Conservation (phyloP, 2,113 vertebrate genomes). For the Lota lota region DNA sequence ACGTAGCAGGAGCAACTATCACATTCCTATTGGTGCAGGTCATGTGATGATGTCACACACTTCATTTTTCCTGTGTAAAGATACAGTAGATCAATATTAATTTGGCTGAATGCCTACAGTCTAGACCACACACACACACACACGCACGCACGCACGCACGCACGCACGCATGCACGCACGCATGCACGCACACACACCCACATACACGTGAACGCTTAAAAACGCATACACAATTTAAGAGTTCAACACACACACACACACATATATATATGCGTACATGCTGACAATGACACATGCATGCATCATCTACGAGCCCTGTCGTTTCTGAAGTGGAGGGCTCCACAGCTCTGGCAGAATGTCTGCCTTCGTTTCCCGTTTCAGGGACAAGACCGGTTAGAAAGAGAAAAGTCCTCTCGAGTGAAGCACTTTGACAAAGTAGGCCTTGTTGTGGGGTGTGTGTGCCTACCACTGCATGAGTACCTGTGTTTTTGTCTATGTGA, state of each 20-base stretch:
- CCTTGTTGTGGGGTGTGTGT: background rate
- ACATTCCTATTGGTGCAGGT: background rate
- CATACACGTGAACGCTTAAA: background rate
- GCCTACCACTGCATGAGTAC: background rate
- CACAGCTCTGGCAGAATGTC: background rate
- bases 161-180: background rate
- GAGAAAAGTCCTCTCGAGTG: background rate
- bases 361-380: background rate
- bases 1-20: background rate
- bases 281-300: background rate
- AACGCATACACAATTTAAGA: too few relatives aligned
- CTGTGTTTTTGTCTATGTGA: too few relatives aligned
- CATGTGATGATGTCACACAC: slow-evolving; percentile 1
- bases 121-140: background rate
- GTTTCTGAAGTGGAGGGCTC: background rate
- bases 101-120: slow-evolving; percentile 6
- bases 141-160: background rate
- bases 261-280: background rate
- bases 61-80: background rate
- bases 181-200: background rate
- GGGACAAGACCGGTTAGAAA: background rate
- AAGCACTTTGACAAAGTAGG: background rate
- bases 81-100: slow-evolving; percentile 8
- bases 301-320: background rate
- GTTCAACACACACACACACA: background rate